Evolutionary conservation across 2,888 invertebrate genomes (phyloP), one percentile per base, ranked within the genome.

Genomic region (Drosophila lutescens): DNA sequence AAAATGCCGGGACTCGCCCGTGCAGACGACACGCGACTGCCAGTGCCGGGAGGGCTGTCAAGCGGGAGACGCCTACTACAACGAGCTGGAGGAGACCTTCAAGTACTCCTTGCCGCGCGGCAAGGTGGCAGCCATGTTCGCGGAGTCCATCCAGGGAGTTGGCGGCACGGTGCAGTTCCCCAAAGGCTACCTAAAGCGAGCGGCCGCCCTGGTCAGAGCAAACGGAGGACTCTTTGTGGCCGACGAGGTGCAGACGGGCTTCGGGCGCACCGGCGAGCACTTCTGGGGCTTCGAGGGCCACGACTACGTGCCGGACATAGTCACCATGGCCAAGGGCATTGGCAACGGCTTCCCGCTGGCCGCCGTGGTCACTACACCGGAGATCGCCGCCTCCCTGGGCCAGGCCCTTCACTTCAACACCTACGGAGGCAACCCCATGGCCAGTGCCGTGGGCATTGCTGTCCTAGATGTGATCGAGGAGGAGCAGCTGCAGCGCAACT

Each of bases 201-300:
- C 97, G 0, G 95, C 95, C 75, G 95, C 96, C 26, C 91, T 96
- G 47, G 94, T 99, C 0, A 95, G 95, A 76, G 93, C 95, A 49
- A 94, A 95, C 83, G 98, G 98, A 1, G 99, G 99, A 5, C 80
- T 99, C 2, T 97, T 95, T 87, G 95, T 99, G 63, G 94, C 97
- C 5, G 99, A 99, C 92, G 99, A 99, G 94, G 97, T 99, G 0
- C 99, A 99, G 93, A 97, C 98, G 1, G 99, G 99, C 3, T 98
- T 99, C 90, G 99, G 98, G 0, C 94, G 99, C 68, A 97, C 98
- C 0, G 99, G 99, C 0, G 96, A 97, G 53, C 94, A 97, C 87
- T 99, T 96, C 93, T 99, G 99, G 99, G 98, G 98, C n/a, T 99
- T 99, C 90, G 94, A 99, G 92, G 93, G 93, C 15, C 98, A 99